A percentile compares a stretch with the other conserved stretches of the same genome.
Conservation (phyloP, 2,113 vertebrate genomes). For the Fregetta grallaria region DNA sequence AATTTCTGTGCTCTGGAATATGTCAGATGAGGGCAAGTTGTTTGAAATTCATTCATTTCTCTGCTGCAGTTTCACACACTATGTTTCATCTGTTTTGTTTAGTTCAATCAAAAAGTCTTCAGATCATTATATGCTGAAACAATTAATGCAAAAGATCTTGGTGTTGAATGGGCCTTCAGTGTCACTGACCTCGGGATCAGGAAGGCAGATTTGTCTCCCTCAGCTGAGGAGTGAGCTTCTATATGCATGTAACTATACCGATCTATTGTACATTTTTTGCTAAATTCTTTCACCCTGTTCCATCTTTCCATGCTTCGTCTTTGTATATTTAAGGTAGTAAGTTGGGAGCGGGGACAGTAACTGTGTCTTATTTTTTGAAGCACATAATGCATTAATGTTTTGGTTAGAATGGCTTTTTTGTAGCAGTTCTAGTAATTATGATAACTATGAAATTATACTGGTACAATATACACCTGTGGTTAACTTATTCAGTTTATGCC, state of each 20-base stretch:
- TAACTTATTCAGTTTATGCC: background rate
- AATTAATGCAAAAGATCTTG: background rate
- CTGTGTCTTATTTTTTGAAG: background rate
- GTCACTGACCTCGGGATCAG: no score
- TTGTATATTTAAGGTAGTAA: background rate
- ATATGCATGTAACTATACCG: rapidly evolving
- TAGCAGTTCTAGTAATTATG: background rate
- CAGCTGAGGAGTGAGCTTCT: background rate
- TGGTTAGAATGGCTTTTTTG: background rate
- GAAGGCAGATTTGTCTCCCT: background rate
- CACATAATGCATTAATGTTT: background rate
- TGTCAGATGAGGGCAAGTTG: background rate
- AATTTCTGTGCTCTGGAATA: background rate
- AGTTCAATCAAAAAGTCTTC: background rate
- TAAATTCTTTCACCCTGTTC: background rate
- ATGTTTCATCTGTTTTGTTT: background rate
- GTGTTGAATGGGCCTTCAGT: background rate
- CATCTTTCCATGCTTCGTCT: background rate
- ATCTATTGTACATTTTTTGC: background rate
- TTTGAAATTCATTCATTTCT: background rate
- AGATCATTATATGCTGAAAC: background rate
- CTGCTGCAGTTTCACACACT: background rate
- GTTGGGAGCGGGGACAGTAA: background rate
- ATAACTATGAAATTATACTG: background rate
- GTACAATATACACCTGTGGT: background rate